Evolutionary conservation across 2,797 vertebrate species (phyloP).

Genomic region (Poecilia picta): DNA sequence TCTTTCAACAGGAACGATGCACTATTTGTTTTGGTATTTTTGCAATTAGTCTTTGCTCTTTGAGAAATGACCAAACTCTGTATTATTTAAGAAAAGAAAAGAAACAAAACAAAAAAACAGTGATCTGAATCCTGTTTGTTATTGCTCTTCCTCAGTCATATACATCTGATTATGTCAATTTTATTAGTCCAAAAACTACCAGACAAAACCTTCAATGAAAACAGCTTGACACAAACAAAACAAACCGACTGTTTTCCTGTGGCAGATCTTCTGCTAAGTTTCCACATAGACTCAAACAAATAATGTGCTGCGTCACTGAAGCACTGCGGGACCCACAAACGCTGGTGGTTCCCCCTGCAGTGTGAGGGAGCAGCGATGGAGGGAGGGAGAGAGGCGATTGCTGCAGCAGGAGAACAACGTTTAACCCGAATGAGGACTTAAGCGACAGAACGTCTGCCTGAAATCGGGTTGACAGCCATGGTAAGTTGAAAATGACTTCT

Average conservation of each 20-base stretch:
- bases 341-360: slow-evolving; percentile 70
- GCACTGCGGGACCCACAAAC: slow-evolving; percentile 65
- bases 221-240: background rate
- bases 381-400: slow-evolving; percentile 37
- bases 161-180: background rate
- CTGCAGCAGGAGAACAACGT: slow-evolving; percentile 57
- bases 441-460: slow-evolving; percentile 58
- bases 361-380: slow-evolving; percentile 66
- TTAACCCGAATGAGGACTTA: slow-evolving; percentile 57
- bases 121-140: background rate
- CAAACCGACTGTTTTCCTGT: background rate
- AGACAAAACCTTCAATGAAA: slow-evolving; percentile 9
- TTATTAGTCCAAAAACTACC: background rate
- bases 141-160: background rate
- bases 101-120: too few relatives aligned
- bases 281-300: slow-evolving; percentile 16
- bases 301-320: slow-evolving; percentile 66
- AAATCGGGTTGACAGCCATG: slow-evolving; percentile 64
- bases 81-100: background rate
- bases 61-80: background rate
- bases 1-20: background rate
- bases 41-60: background rate
- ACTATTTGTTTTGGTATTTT: background rate
- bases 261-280: slow-evolving; percentile 9
- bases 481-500: slow-evolving; percentile 74